Conservation (phyloP, 2,888 invertebrate species). For the Chirona hameri region DNA sequence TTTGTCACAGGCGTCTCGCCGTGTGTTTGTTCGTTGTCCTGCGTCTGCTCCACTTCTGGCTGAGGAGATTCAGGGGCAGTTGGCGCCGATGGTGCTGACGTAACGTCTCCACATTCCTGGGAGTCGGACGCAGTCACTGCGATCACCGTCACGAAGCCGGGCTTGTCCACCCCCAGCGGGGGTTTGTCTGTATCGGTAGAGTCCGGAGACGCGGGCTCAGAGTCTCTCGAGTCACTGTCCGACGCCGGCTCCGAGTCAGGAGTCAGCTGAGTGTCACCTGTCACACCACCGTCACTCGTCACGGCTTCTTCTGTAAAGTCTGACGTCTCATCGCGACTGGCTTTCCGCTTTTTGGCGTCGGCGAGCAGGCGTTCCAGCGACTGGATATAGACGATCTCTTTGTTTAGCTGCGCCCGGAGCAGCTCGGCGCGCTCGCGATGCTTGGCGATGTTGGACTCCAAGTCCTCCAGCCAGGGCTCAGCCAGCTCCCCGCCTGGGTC, state of each 20-base stretch:
- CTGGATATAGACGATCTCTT: conserved; percentile 85
- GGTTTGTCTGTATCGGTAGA: conserved; percentile 33
- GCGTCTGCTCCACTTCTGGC: neutral
- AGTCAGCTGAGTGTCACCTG: no score
- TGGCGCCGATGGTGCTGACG: neutral
- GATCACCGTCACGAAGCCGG: conserved; percentile 41
- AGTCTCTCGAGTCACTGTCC: conserved; percentile 32
- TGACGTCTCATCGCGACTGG: conserved; percentile 44
- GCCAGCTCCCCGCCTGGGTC: conserved; percentile 79
- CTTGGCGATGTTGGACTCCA: conserved; percentile 80
- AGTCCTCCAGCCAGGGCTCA: conserved; percentile 90
- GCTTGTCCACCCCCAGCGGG: conserved; percentile 32
- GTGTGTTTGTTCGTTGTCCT: neutral
- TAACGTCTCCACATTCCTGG: neutral
- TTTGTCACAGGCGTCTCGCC: no score
- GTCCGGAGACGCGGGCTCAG: conserved; percentile 26
- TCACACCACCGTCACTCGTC: neutral
- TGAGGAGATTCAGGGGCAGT: neutral
- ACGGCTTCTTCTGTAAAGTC: neutral
- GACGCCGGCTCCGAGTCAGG: conserved; percentile 14
- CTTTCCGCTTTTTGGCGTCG: conserved; percentile 79
- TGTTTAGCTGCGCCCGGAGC: conserved; percentile 71
- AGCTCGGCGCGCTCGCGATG: conserved; percentile 81
- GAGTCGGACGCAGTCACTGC: conserved; percentile 33
- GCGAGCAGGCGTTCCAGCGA: conserved; percentile 78